Evolutionary conservation across 2,888 invertebrate genomes (phyloP).

Genomic region (Orchesella flavescens): DNA sequence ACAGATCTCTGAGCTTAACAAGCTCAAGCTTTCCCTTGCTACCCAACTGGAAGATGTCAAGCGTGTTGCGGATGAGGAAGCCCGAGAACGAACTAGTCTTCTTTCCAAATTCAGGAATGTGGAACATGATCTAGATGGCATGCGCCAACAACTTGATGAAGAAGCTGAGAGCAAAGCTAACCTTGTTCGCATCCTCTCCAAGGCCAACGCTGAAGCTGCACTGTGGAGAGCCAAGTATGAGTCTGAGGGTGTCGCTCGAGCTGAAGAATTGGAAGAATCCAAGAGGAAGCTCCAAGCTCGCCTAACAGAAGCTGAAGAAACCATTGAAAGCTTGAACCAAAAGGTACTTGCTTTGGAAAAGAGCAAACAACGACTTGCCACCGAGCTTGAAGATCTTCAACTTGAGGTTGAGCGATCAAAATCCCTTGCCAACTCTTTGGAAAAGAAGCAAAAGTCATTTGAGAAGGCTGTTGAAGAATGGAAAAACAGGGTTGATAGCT

Average conservation of each 20-base stretch:
- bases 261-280: constrained; percentile 94
- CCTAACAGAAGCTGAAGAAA: constrained; percentile 96
- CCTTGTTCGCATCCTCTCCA: constrained; percentile 97
- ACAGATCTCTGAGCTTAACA: constrained; percentile 96
- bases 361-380: constrained; percentile 96
- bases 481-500: constrained; percentile 99
- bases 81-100: constrained; percentile 92
- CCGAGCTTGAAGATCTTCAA: constrained; percentile 97
- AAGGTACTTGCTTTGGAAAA: constrained; percentile 98
- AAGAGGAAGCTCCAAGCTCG: constrained; percentile 92
- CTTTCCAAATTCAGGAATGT: constrained; percentile 96
- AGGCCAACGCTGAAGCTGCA: constrained; percentile 97
- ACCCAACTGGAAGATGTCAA: constrained; percentile 92
- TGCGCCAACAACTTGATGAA: constrained; percentile 99
- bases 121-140: constrained; percentile 95
- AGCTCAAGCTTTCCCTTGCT: constrained; percentile 96
- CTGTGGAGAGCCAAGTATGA: constrained; percentile 99
- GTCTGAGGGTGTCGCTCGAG: constrained; percentile 82
- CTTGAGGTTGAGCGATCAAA: constrained; percentile 98
- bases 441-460: constrained; percentile 99
- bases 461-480: constrained; percentile 99
- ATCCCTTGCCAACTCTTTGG: constrained; percentile 94
- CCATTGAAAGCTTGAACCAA: constrained; percentile 97
- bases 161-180: constrained; percentile 99
- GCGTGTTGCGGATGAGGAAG: constrained; percentile 97